phyloP scores from a whole-genome alignment of 2,888 invertebrate species.

The Zaprionus obscuricornis region DNA sequence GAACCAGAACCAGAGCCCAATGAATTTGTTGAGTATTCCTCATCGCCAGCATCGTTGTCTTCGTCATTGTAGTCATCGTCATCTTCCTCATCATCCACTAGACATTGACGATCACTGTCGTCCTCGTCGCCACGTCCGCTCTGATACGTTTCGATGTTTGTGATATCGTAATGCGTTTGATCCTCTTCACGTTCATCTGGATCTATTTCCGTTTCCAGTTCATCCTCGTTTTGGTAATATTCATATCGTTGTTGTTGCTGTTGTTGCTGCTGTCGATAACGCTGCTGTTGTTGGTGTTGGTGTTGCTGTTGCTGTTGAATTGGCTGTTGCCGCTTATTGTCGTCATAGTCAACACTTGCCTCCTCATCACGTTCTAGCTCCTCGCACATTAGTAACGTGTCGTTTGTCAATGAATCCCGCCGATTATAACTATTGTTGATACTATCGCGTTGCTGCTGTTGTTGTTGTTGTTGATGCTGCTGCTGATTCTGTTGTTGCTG shows the following conservation, averaged over 20 bases:
- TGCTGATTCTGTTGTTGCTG: constrained; percentile 42
- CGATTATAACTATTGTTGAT: constrained; percentile 82
- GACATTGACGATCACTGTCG: constrained; percentile 76
- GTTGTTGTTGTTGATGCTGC: constrained; percentile 47
- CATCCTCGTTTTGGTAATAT: constrained; percentile 76
- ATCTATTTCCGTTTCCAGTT: constrained; percentile 57
- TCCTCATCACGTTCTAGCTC: constrained; percentile 80
- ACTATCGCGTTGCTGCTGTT: constrained; percentile 78
- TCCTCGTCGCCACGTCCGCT: constrained; percentile 75
- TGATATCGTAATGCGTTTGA: constrained; percentile 81
- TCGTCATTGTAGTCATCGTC: constrained; percentile 72
- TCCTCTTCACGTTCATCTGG: constrained; percentile 80
- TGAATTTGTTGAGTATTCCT: constrained; percentile 78
- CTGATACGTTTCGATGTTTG: constrained; percentile 81
- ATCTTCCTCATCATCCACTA: constrained; percentile 71
- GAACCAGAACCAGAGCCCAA: constrained; percentile 74
- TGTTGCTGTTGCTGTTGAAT: constrained; percentile 58
- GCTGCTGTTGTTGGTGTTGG: constrained; percentile 42
- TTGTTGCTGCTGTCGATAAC: constrained; percentile 57
- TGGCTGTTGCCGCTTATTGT: constrained; percentile 61
- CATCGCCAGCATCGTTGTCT: constrained; percentile 75
- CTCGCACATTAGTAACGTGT: constrained; percentile 80
- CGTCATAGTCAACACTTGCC: constrained; percentile 56
- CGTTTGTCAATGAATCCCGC: constrained; percentile 81
- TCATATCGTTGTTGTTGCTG: constrained; percentile 73